phyloP scores from a whole-genome alignment of 2,113 vertebrate genomes.

The Tamias sibiricus region DNA sequence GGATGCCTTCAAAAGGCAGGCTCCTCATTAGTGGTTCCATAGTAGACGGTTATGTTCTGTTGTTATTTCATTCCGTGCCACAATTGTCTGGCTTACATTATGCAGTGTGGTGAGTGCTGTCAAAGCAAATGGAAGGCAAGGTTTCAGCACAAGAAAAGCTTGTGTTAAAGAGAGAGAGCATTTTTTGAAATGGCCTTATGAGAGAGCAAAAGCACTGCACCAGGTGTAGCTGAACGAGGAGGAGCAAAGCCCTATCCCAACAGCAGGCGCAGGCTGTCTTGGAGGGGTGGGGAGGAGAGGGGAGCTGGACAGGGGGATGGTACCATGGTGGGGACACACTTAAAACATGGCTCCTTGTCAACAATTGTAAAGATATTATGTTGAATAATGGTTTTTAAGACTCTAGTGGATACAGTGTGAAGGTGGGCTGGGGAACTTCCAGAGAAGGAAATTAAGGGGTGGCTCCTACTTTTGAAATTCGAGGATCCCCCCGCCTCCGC shows the following conservation, averaged over 20 bases:
- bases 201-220: neutral
- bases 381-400: neutral
- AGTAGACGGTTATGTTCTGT: slow-evolving; percentile 10
- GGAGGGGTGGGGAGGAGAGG: neutral
- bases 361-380: neutral
- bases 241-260: neutral
- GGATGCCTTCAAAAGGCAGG: slow-evolving; percentile 44
- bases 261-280: neutral
- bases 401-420: neutral
- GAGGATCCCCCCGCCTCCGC: neutral
- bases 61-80: neutral
- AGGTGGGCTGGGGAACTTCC: neutral
- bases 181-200: slow-evolving; percentile 65
- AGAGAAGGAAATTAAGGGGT: neutral
- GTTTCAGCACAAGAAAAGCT: slow-evolving; percentile 12
- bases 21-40: slow-evolving; percentile 19
- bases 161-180: neutral
- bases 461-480: neutral
- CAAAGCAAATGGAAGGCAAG: slow-evolving; percentile 35
- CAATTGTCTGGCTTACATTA: slow-evolving; percentile 37
- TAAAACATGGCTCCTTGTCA: neutral
- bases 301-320: too few species aligned
- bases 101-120: neutral
- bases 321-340: neutral
- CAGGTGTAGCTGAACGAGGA: slow-evolving; percentile 38